phyloP scores from a whole-genome alignment of 1,140 invertebrate species.

The Drosophila melanogaster region Release_6_plus_ISO1_MT NT_033777.3:9471001-9471500 shows the following conservation, averaged over 20 bases:
- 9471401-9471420: constrained; percentile 39
- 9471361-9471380: constrained; percentile 9
- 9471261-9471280: constrained; percentile 82
- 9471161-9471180: constrained; percentile 56
- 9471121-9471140: constrained; percentile 67
- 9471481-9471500: constrained; percentile 87
- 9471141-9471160: constrained; percentile 73
- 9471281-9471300: constrained; percentile 78
- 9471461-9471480: constrained; percentile 88
- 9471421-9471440: constrained; percentile 55
- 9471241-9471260: constrained; percentile 74
- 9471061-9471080: constrained; percentile 35
- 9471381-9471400: constrained; percentile 31
- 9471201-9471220: constrained; percentile 27
- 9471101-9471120: constrained; percentile 25
- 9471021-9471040: constrained; percentile 77
- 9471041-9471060: constrained; percentile 76
- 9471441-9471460: constrained; percentile 88
- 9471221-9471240: constrained; percentile 46
- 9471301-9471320: constrained; percentile 68
- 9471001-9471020: constrained; percentile 84
- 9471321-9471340: constrained; percentile 33
- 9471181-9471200: constrained; percentile 14
- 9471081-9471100: constrained; percentile 32
- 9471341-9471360: constrained; percentile 52